Evolutionary conservation across 1,140 invertebrate species (phyloP), one percentile per base, ranked within the genome.

Genomic region (Atopsyche davidsoni): DNA sequence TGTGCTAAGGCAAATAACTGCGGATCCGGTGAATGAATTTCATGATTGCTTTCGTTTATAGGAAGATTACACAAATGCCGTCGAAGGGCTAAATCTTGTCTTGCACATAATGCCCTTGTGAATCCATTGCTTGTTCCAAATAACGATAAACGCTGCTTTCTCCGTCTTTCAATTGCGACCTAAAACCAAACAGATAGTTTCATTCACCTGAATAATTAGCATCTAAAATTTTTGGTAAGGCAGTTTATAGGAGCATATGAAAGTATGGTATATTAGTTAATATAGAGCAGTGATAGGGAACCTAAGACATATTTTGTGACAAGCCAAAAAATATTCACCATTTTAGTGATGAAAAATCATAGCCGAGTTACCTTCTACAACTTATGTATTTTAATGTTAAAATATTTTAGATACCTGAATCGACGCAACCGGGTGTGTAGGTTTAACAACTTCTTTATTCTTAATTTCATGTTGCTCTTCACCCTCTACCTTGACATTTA

Each of bases 61-160:
- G 80, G 80, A 55, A 83, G 64, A 46, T 79, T 75, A 57, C 79
- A 82, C 18, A 83, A 64, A 60, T 80, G 78, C 23, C 80, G 65
- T 3, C 81, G 69, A 25, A 84, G 66, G 1, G 77, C 76, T 32
- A 86, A 60, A 64, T 86, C 83, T 13, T 81, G 72, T 18, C 82
- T 70, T 4, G 82, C 80, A 42, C 79, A 81, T 3, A 86, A 58
- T 0, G 82, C 82, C 1, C 82, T 68, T 13, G 69, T 72, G 24
- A 72, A 71, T 55, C 72, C 72, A 55, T 68, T 71, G 4, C 70
- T 70, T 36, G 70, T 67, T 10, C 70, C 72, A 55, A 74, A 73
- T 22, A 74, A 43, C 9, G 67, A 61, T 17, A 67, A 65, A 3
- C 72, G 61, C 25, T 73, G 69, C n/a, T 64, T 62, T 46, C 69